Conservation (phyloP, 2,113 vertebrate genomes). For the Grus americana region DNA sequence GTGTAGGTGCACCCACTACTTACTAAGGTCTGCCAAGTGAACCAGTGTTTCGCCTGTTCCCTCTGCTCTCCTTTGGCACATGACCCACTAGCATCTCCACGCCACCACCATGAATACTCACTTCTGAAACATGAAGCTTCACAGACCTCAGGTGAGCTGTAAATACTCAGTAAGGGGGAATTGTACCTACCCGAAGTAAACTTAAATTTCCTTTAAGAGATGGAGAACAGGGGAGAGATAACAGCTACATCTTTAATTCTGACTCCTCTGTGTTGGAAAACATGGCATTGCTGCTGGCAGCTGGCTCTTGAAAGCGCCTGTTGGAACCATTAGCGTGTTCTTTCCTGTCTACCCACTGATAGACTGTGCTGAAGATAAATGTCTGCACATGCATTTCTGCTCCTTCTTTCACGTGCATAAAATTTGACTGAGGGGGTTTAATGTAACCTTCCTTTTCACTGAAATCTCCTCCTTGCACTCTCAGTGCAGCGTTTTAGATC, state of each 20-base stretch:
- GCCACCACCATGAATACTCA: not conserved
- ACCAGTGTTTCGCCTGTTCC: not conserved
- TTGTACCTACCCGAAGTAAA: not conserved
- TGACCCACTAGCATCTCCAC: not conserved
- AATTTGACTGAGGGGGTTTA: not conserved
- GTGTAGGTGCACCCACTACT: not conserved
- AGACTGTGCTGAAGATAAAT: not conserved
- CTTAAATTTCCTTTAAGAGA: not conserved
- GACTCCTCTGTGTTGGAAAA: not conserved
- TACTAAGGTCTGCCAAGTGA: not conserved
- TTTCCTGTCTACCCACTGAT: not conserved
- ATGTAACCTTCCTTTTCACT: not conserved
- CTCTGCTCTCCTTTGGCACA: not conserved
- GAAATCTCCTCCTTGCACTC: not conserved
- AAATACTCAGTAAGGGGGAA: not conserved
- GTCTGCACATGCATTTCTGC: not conserved
- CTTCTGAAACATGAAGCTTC: not conserved
- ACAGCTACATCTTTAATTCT: not conserved
- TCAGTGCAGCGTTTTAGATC: not conserved
- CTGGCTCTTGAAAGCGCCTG: not conserved
- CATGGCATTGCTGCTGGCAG: not conserved
- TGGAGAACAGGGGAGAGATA: not conserved
- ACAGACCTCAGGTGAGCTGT: not conserved
- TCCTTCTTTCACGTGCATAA: not conserved
- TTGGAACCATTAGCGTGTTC: not conserved